Conservation (phyloP, 1,140 invertebrate species). For the Asbolus verrucosus region DNA sequence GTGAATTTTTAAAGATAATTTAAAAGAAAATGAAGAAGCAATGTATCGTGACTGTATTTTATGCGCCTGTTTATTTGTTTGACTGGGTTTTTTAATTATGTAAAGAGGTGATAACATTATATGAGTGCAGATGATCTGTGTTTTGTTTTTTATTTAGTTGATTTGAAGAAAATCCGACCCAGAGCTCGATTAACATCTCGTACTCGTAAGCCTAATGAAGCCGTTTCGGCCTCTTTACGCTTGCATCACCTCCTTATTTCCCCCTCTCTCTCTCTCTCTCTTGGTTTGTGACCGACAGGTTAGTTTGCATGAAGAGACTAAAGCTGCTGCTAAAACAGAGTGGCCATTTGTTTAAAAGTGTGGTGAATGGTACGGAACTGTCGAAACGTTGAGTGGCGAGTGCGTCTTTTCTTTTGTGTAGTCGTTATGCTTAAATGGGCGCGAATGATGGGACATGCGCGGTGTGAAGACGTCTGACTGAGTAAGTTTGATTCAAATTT, state of each 20-base stretch:
- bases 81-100: constrained; percentile 33
- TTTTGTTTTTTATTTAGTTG: constrained; percentile 37
- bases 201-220: too few relatives aligned
- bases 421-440: constrained; percentile 22
- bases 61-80: constrained; percentile 28
- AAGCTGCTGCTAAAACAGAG: constrained; percentile 2
- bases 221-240: background rate
- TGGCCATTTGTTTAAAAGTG: constrained; percentile 7
- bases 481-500: constrained; percentile 38
- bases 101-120: constrained; percentile 42
- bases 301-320: constrained; percentile 8
- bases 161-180: too few relatives aligned
- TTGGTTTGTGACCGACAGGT: background rate
- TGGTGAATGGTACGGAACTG: constrained; percentile 7
- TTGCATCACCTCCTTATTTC: background rate
- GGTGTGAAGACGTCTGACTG: constrained; percentile 36
- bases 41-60: constrained; percentile 26
- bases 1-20: constrained; percentile 12
- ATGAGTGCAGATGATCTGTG: constrained; percentile 42
- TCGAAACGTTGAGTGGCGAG: constrained; percentile 1
- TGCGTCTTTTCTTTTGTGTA: constrained; percentile 16
- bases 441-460: constrained; percentile 23
- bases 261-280: background rate
- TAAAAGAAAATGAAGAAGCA: background rate
- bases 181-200: too few relatives aligned